Percentiles rank a stretch among this genome's conserved stretches.
These are phyloP conservation scores for Drosophila robusta DNA, from an alignment of 2,888 invertebrate genomes.

Conservation along the genomic window DNA sequence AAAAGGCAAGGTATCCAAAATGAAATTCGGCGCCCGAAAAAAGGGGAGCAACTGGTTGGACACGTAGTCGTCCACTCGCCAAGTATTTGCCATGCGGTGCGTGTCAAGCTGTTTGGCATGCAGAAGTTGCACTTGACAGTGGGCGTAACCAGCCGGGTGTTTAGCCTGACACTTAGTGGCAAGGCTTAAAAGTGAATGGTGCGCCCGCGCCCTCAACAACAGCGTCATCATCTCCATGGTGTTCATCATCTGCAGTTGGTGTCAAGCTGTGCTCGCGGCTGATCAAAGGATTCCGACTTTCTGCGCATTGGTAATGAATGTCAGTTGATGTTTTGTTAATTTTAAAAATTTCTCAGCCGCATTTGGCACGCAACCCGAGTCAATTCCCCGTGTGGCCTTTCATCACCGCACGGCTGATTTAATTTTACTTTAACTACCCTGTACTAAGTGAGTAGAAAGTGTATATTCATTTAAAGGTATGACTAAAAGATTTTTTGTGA, in stretches of 20 bases:
- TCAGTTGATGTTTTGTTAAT: slow-evolving; percentile 63
- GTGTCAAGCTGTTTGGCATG: slow-evolving; percentile 51
- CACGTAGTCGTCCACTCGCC: slow-evolving; percentile 14
- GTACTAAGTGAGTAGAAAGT: neutral
- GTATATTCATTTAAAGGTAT: neutral
- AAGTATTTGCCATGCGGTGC: slow-evolving; percentile 9
- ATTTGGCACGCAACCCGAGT: slow-evolving; percentile 22
- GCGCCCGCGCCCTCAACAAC: neutral
- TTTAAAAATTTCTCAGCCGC: slow-evolving; percentile 45
- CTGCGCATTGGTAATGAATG: slow-evolving; percentile 52
- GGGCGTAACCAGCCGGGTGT: slow-evolving; percentile 30
- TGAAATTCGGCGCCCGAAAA: slow-evolving; percentile 33
- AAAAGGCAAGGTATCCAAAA: slow-evolving; percentile 18
- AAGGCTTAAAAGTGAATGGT: neutral
- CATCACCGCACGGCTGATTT: slow-evolving; percentile 47
- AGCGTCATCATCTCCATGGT: neutral
- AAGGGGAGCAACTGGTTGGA: slow-evolving; percentile 40
- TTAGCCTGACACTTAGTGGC: neutral
- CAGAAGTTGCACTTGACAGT: slow-evolving; percentile 47
- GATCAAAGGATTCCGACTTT: slow-evolving; percentile 68
- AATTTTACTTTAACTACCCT: slow-evolving; percentile 44
- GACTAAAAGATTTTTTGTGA: too few relatives aligned
- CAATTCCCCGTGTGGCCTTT: slow-evolving; percentile 31
- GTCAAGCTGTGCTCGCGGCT: slow-evolving; percentile 33
- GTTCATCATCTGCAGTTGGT: slow-evolving; percentile 7